These are phyloP conservation scores for Atta colombica DNA, from an alignment of 1,140 invertebrate species.

Conservation along the genomic window DNA sequence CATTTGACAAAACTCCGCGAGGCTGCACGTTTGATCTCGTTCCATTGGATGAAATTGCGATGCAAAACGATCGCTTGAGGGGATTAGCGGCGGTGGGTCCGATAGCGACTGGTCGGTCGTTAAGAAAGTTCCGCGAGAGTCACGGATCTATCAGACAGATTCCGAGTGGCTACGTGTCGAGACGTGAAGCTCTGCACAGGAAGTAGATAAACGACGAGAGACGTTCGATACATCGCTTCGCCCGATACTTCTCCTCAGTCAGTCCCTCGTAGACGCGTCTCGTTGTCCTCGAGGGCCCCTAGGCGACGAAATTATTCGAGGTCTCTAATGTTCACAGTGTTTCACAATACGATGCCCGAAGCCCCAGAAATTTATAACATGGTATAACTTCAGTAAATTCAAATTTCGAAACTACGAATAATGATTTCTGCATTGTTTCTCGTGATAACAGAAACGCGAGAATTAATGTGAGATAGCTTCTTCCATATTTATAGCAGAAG, in stretches of 20 bases:
- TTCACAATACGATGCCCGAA: background rate
- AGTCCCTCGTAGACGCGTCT: conserved; percentile 29
- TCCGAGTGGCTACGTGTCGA: conserved; percentile 52
- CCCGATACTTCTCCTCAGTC: conserved; percentile 57
- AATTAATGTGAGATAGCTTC: background rate
- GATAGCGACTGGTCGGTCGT: conserved; percentile 43
- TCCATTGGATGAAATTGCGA: conserved; percentile 17
- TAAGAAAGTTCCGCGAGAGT: conserved; percentile 61
- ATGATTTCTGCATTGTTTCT: conserved; percentile 20
- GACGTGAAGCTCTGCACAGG: conserved; percentile 30
- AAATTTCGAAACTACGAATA: conserved; percentile 40
- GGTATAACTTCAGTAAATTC: background rate
- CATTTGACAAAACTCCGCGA: conserved; percentile 13
- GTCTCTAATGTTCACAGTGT: background rate
- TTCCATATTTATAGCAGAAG: background rate
- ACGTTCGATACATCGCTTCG: conserved; percentile 55
- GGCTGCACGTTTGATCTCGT: conserved; percentile 3
- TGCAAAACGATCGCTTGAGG: conserved; percentile 17
- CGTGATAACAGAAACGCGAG: background rate
- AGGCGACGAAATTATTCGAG: conserved; percentile 35
- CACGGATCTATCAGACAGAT: conserved; percentile 63
- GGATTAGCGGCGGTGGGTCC: conserved; percentile 22
- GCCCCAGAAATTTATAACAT: background rate
- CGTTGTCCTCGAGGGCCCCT: background rate
- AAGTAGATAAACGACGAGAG: conserved; percentile 69